Conservation (phyloP, 92 coral and sea anemone species). For the Siderastrea radians region DNA sequence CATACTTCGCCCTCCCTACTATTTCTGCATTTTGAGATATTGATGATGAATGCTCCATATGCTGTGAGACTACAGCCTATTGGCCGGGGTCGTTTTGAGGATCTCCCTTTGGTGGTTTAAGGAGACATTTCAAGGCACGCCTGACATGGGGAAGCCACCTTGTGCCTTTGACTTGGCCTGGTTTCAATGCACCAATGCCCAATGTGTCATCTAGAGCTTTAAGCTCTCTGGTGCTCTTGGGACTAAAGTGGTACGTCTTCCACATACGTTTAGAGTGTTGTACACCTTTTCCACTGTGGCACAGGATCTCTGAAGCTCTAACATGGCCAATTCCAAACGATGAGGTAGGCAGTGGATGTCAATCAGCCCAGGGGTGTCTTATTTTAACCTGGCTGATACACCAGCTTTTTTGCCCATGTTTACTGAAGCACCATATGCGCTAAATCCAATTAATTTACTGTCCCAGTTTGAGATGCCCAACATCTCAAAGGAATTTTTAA, state of each 20-base stretch:
- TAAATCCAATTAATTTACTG: slow-evolving; percentile 39
- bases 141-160: slow-evolving; percentile 58
- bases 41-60: slow-evolving; percentile 54
- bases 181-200: no score
- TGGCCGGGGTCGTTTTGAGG: slow-evolving; percentile 44
- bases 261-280: no score
- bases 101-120: slow-evolving; percentile 41
- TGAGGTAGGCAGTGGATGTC: slow-evolving; percentile 48
- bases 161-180: slow-evolving; percentile 45
- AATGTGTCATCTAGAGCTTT: no score
- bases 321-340: slow-evolving; percentile 46
- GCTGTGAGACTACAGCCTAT: slow-evolving; percentile 40
- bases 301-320: slow-evolving; percentile 35
- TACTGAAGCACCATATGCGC: slow-evolving; percentile 50
- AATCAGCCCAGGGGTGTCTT: slow-evolving; percentile 39
- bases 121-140: slow-evolving; percentile 27
- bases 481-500: slow-evolving; percentile 10
- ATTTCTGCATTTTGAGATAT: slow-evolving; percentile 42
- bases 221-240: no score
- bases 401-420: slow-evolving; percentile 55
- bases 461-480: slow-evolving; percentile 24
- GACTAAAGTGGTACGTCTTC: no score
- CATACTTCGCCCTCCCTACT: slow-evolving; percentile 47
- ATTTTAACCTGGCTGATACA: slow-evolving; percentile 30
- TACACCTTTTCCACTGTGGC: no score